These are phyloP conservation scores for Nemopilema nomurai DNA, from an alignment of 30 jellyfish, hydroid and myxozoan species.

Conservation along the genomic window DNA sequence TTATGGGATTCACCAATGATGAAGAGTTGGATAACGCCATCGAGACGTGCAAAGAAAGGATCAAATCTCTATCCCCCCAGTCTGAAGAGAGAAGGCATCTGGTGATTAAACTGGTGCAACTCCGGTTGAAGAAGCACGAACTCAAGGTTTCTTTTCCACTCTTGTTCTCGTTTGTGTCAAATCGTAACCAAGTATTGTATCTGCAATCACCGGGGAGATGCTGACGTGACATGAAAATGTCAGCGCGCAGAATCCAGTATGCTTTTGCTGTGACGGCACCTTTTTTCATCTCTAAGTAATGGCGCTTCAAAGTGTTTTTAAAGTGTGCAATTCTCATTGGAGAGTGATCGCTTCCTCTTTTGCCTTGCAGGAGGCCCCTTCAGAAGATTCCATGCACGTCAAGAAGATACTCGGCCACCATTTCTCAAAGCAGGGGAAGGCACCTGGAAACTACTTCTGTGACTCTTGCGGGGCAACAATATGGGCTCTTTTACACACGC, in stretches of 20 bases:
- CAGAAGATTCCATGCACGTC: constrained; percentile 37
- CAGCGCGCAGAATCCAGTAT: too few relatives aligned
- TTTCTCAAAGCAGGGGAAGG: constrained; percentile 66
- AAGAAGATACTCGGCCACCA: constrained; percentile 85
- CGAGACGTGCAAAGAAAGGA: constrained; percentile 75
- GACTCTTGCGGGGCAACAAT: constrained; percentile 93
- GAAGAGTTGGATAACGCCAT: constrained; percentile 93
- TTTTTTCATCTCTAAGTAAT: too few relatives aligned
- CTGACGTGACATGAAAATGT: too few relatives aligned
- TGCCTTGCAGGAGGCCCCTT: constrained; percentile 57
- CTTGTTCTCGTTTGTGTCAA: too few relatives aligned
- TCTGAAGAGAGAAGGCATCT: constrained; percentile 72
- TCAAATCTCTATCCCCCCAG: constrained; percentile 45
- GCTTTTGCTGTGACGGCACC: too few relatives aligned
- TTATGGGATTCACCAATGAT: constrained; percentile 89
- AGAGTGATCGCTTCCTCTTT: neutral
- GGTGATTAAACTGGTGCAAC: constrained; percentile 73
- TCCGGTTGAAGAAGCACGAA: constrained; percentile 77
- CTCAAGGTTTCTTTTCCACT: constrained; percentile 59
- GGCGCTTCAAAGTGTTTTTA: too few relatives aligned
- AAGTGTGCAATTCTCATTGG: too few relatives aligned
- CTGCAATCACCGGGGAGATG: too few relatives aligned
- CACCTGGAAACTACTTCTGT: constrained; percentile 68
- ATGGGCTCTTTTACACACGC: constrained; percentile 79
- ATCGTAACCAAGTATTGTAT: too few relatives aligned